Base-by-base conservation (phyloP, 2,113 vertebrate genomes). In the Ctenodactylus gundi region DNA sequence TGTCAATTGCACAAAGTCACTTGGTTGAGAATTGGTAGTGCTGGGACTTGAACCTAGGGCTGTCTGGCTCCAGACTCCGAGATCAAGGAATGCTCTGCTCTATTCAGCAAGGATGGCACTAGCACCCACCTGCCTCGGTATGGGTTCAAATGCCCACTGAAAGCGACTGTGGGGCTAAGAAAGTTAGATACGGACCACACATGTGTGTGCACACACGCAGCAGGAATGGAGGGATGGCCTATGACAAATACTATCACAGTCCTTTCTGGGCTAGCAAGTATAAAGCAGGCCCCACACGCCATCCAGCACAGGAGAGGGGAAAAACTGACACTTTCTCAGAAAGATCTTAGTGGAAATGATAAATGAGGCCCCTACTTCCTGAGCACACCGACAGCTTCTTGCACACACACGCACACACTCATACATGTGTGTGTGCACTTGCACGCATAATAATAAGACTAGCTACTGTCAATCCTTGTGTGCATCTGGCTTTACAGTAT, bases 251-350 rank as follows among this genome's bases (percentile, higher is more conserved):
- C 31, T 25, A 64, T 57, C 77, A 14, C 72, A 92, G 89, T 27
- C 41, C 85, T 89, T 94, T 91, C 41, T 88, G 60, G 88, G 93
- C 87, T 34, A 90, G 49, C 4, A 1, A 68, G 89, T 93, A 77
- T 88, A 44, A 55, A 80, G 85, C 92, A 94, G 92, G 88, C 12
- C 0, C 4, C 53, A 81, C 88, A 93, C 88, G 89, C n/a, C 89
- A 84, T 92, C 67, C 75, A 86, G 67, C 93, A 91, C 75, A n/a
- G 90, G 95, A 94, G 94, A n/a, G 90, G 96, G 96, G 96, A 83
- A 57, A 25, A 97, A 80, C 96, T 96, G 95, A 94, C 96, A 97
- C 97, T 94, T 96, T 91, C 94, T 91, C 78, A 95, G 88, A 93
- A 90, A 18, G 78, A 88, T 92, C 49, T 41, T 67, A 77, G 65